Base-by-base conservation (phyloP, 2,888 invertebrate species). In the Ormia ochracea region DNA sequence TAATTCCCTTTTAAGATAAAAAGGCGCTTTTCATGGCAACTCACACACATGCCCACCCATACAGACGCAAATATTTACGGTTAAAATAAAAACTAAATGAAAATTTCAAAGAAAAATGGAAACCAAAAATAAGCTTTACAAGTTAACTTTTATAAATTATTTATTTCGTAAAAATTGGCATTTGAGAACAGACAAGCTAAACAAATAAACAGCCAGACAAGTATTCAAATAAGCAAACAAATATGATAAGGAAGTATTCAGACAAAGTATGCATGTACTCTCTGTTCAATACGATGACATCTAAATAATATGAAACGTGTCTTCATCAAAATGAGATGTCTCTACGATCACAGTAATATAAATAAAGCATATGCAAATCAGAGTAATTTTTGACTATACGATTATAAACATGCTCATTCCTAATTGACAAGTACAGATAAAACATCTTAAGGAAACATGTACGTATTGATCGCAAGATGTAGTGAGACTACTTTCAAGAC, bases 1-100 rank as follows among this genome's bases (percentile, higher is more conserved):
- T 74, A 50, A 66, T 58, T 41, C 38, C 21, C 23, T 66, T 58
- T 74, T 23, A 66, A 58, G 50, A 58, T 48, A n/a, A 50, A 38
- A 48, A 21, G 23, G 7, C 7, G 3, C 23, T 14, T 50, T 50
- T 50, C 14, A 1, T n/a, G 14, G 0, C 3, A 14, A 14, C 1
- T n/a, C 9, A 50, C 26, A 26, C 48, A 23, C 10, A 48, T n/a
- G n/a, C n/a, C n/a, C 48, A 23, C 23, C 12, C n/a, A 41, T 48
- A 12, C 19, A 58, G 9, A 28, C 17, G 19, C 2, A 41, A 21
- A 33, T 17, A n/a, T 17, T 26, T 4, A n/a, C 4, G 31, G 6
- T 54, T 21, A 68, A 43, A 43, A 12, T 14, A 68, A 45, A 14
- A 21, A 12, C 12, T 45, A 21, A 12, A 50, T n/a, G 26, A 0